phyloP scores from a whole-genome alignment of 2,113 vertebrate genomes.

The Xyrauchen texanus region DNA sequence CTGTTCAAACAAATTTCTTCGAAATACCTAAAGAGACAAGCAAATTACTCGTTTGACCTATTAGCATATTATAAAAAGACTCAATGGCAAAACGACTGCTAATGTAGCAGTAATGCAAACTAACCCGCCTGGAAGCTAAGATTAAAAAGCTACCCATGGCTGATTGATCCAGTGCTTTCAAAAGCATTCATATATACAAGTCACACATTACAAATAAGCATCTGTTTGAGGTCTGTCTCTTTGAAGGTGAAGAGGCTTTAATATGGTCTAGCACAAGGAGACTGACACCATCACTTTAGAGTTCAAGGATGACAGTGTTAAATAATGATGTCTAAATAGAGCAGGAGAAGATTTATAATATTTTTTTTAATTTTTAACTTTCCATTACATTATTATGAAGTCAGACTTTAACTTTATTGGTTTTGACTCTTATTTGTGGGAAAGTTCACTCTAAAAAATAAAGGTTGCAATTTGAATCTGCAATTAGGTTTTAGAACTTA shows the following conservation, averaged over 20 bases:
- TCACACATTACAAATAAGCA: constrained; percentile 35
- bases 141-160: neutral
- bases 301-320: no score
- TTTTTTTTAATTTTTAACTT: no score
- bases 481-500: no score
- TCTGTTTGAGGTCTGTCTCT: constrained; percentile 37
- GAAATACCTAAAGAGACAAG: neutral
- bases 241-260: constrained; percentile 41
- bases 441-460: no score
- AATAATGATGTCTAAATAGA: no score
- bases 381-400: no score
- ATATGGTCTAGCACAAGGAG: constrained; percentile 44
- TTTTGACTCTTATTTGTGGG: no score
- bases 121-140: neutral
- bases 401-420: no score
- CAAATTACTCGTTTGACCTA: neutral
- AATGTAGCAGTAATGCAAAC: neutral
- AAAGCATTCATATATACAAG: constrained; percentile 15
- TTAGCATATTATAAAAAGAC: no score
- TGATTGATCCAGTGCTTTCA: constrained; percentile 27
- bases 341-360: no score
- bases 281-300: neutral
- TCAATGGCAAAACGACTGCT: neutral
- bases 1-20: neutral
- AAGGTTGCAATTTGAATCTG: no score